phyloP scores from a whole-genome alignment of 2,888 invertebrate genomes.

The Sarcophaga variegata region DNA sequence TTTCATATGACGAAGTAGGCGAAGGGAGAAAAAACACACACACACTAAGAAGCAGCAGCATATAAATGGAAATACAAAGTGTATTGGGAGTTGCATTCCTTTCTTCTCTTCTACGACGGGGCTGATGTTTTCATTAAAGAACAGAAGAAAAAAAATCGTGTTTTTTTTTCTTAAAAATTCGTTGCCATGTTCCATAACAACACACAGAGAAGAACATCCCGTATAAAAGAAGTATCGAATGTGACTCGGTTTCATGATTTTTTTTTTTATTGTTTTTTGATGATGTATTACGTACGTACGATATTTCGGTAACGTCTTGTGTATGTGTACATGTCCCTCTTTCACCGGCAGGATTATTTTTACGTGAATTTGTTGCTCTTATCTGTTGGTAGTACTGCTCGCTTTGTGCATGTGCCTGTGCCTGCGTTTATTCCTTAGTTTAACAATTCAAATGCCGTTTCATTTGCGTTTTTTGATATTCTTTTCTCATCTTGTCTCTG shows the following conservation, averaged over 20 bases:
- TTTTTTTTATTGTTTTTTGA: neutral
- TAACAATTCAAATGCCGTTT: conserved; percentile 65
- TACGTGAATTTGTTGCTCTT: too few relatives aligned
- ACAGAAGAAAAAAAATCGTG: too few relatives aligned
- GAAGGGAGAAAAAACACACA: too few relatives aligned
- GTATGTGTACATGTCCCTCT: too few relatives aligned
- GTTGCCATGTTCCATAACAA: neutral
- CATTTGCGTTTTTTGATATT: conserved; percentile 13
- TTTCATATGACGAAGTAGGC: conserved; percentile 21
- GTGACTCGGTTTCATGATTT: neutral
- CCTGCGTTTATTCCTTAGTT: neutral
- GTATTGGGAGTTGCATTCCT: neutral
- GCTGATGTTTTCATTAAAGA: too few relatives aligned
- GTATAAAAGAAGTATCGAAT: neutral
- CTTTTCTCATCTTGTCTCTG: neutral
- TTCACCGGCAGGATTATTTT: too few relatives aligned
- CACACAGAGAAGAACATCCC: too few relatives aligned
- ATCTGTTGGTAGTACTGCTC: too few relatives aligned
- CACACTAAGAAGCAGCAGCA: too few relatives aligned
- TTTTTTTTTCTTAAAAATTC: neutral
- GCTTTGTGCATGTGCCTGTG: neutral
- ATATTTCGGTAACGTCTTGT: too few relatives aligned
- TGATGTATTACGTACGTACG: neutral
- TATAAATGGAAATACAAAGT: neutral
- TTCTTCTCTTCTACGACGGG: neutral